A percentile compares a stretch with the other conserved stretches of the same genome.
Conservation (phyloP, 1,140 invertebrate species). For the Apis mellifera region Amel_HAv3.1 CM009935.2:4591001-4591500, state of each 20-base stretch:
- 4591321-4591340: not conserved
- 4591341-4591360: not conserved
- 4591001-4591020: not conserved
- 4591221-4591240: constrained; percentile 17
- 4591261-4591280: too few relatives aligned
- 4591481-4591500: not conserved
- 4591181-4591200: constrained; percentile 44
- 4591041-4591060: not conserved
- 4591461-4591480: not conserved
- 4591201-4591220: constrained; percentile 9
- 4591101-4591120: not conserved
- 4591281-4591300: constrained; percentile 14
- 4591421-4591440: not conserved
- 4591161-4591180: constrained; percentile 18
- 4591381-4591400: constrained; percentile 5
- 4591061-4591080: not conserved
- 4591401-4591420: not conserved
- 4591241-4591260: not conserved
- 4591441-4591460: not conserved
- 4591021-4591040: not conserved
- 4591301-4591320: constrained; percentile 35
- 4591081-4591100: not conserved
- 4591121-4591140: not conserved
- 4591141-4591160: constrained; percentile 25
- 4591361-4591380: constrained; percentile 42